phyloP scores from a whole-genome alignment of 2,888 invertebrate genomes.

The Andrena minutula region DNA sequence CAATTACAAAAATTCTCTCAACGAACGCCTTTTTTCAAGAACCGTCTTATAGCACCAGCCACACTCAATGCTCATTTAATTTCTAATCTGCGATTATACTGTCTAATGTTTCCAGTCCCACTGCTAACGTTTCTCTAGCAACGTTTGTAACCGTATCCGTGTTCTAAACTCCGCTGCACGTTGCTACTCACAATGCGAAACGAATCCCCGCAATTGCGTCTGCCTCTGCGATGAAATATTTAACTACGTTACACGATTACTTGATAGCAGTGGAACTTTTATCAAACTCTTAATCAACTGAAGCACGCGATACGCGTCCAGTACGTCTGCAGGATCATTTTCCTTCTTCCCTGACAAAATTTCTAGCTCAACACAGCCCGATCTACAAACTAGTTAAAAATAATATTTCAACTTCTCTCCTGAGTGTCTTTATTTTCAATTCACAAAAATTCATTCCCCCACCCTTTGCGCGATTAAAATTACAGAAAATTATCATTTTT shows the following conservation, averaged over 20 bases:
- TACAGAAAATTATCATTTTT: no score
- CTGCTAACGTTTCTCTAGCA: neutral
- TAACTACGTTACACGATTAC: constrained; percentile 1
- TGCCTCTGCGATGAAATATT: constrained; percentile 10
- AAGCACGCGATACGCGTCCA: no score
- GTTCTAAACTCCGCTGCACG: constrained; percentile 9
- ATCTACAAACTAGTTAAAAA: no score
- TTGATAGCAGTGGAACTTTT: neutral
- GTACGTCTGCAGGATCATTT: neutral
- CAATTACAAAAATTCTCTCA: neutral
- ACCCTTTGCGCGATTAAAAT: no score
- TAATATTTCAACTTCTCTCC: no score
- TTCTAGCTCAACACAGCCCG: no score
- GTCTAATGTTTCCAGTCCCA: neutral
- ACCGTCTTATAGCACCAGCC: neutral
- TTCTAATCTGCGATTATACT: neutral
- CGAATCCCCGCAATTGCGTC: neutral
- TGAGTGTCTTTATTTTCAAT: no score
- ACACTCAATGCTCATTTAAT: neutral
- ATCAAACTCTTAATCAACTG: neutral
- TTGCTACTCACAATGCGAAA: constrained; percentile 7
- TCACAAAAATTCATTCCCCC: no score
- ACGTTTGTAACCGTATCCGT: constrained; percentile 15
- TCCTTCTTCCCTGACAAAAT: neutral
- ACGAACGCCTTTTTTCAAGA: neutral